Evolutionary conservation across 2,888 invertebrate genomes (phyloP).

Genomic region (Drosophila pegasa): DNA sequence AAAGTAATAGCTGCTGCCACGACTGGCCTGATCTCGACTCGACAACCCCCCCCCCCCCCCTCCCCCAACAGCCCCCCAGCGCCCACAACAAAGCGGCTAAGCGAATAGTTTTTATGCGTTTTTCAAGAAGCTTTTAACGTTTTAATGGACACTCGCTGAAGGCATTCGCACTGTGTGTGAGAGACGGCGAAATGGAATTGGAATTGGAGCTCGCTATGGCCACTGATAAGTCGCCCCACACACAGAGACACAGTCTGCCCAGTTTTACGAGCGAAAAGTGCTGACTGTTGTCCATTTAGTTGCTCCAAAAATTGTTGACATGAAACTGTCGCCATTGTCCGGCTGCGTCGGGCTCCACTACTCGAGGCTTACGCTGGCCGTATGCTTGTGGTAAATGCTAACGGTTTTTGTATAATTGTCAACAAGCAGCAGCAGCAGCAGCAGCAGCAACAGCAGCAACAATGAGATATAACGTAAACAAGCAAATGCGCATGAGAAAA

Average conservation of each 20-base stretch:
- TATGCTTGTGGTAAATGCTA: conserved; percentile 76
- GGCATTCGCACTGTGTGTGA: conserved; percentile 1
- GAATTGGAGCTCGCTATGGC: conserved; percentile 9
- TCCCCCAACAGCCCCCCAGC: no score
- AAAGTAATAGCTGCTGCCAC: conserved; percentile 45
- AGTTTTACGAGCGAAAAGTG: conserved; percentile 75
- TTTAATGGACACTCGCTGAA: conserved; percentile 69
- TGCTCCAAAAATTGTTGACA: conserved; percentile 67
- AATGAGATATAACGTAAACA: conserved; percentile 74
- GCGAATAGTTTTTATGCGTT: conserved; percentile 73
- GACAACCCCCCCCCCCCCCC: not conserved
- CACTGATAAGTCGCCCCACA: conserved; percentile 4
- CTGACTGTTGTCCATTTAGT: conserved; percentile 74
- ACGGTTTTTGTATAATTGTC: conserved; percentile 80
- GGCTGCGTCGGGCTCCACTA: not conserved
- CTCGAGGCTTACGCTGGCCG: conserved; percentile 45
- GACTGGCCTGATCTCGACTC: no score
- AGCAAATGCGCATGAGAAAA: conserved; percentile 68
- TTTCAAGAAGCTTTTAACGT: conserved; percentile 80
- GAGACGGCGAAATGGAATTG: conserved; percentile 17
- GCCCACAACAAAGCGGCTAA: not conserved
- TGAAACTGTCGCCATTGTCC: conserved; percentile 71
- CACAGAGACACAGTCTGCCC: conserved; percentile 6
- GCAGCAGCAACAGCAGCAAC: conserved; percentile 31
- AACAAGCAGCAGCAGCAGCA: conserved; percentile 45